A percentile compares a stretch with the other conserved stretches of the same genome.
phyloP scores from a whole-genome alignment of 2,888 invertebrate species.

The Synergus japonicus region DNA sequence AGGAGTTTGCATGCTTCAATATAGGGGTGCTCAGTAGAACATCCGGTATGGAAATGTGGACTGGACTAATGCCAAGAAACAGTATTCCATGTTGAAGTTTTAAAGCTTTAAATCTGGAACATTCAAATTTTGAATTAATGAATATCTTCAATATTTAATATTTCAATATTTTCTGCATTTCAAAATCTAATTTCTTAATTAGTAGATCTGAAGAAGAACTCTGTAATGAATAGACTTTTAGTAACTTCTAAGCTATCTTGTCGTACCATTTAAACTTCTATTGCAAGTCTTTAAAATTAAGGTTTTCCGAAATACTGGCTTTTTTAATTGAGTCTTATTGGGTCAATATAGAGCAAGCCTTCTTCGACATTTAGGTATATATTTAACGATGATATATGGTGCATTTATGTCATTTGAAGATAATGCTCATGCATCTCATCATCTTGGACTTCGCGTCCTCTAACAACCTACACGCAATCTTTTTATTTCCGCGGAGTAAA shows the following conservation, averaged over 20 bases:
- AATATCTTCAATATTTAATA: background rate
- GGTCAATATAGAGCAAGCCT: background rate
- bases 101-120: background rate
- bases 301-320: background rate
- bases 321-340: background rate
- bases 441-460: background rate
- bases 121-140: background rate
- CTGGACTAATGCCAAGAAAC: slow-evolving; percentile 11
- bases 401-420: slow-evolving; percentile 23
- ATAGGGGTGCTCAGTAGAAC: background rate
- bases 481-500: slow-evolving; percentile 7
- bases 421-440: slow-evolving; percentile 15
- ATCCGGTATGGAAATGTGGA: slow-evolving; percentile 17
- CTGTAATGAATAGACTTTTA: background rate
- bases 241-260: no score
- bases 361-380: slow-evolving; percentile 15
- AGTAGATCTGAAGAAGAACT: background rate
- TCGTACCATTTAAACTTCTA: background rate
- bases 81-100: slow-evolving; percentile 2
- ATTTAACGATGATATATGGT: slow-evolving; percentile 13
- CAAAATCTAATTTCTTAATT: no score
- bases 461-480: slow-evolving; percentile 24
- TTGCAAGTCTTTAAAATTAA: background rate
- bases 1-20: background rate
- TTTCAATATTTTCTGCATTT: background rate